Evolutionary conservation across 2,888 invertebrate species (phyloP).

Genomic region (Acanthacorydalis orientalis): DNA sequence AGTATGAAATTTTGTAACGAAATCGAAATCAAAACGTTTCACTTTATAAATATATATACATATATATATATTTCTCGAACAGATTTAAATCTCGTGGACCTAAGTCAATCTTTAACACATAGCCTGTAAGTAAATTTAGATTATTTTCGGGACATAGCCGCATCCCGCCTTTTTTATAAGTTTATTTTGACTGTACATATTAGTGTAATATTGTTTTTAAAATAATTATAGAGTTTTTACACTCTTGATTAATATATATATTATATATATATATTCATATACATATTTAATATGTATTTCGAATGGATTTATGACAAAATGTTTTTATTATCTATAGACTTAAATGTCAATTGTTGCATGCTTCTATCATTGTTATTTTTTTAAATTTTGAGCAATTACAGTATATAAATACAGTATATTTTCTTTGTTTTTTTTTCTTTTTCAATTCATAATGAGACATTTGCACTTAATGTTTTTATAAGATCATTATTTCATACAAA

Average conservation of each 20-base stretch:
- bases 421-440: neutral
- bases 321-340: slow-evolving; percentile 7
- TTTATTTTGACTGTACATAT: slow-evolving; percentile 1
- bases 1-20: too few relatives aligned
- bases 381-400: slow-evolving; percentile 13
- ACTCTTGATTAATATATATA: neutral
- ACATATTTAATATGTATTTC: slow-evolving; percentile 1
- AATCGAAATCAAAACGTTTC: neutral
- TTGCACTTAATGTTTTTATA: neutral
- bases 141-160: neutral
- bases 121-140: neutral
- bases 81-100: slow-evolving; percentile 16
- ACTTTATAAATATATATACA: neutral
- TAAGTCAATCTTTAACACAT: slow-evolving; percentile 12
- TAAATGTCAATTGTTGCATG: slow-evolving; percentile 17
- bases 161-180: too few relatives aligned
- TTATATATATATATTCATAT: neutral
- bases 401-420: neutral
- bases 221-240: slow-evolving; percentile 1
- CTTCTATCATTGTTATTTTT: slow-evolving; percentile 14
- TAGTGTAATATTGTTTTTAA: slow-evolving; percentile 3
- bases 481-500: too few relatives aligned
- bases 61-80: slow-evolving; percentile 8
- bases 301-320: neutral
- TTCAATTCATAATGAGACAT: neutral